phyloP scores from a whole-genome alignment of 2,888 invertebrate genomes.

The Rotaria macrura region DNA sequence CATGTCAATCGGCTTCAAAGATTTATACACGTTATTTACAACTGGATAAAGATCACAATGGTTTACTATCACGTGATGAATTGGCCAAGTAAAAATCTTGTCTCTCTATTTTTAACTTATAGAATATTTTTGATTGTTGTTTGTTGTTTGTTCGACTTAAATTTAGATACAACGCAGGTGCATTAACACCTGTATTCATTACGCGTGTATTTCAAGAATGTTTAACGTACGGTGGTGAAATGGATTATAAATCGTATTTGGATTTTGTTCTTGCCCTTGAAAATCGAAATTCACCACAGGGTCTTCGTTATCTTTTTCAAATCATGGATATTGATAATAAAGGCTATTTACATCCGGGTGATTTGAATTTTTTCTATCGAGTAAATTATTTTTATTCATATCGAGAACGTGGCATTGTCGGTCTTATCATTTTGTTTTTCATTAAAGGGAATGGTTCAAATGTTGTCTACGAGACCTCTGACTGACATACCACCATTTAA shows the following conservation, averaged over 20 bases:
- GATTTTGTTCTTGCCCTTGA: slow-evolving; percentile 85
- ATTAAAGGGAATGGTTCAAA: slow-evolving; percentile 63
- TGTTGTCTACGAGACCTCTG: slow-evolving; percentile 73
- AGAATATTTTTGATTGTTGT: too few species aligned
- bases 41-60: slow-evolving; percentile 78
- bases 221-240: slow-evolving; percentile 67
- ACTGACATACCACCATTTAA: slow-evolving; percentile 81
- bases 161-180: slow-evolving; percentile 81
- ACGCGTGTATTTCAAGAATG: slow-evolving; percentile 88
- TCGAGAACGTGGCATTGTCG: too few species aligned
- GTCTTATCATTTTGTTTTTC: too few species aligned
- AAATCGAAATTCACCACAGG: slow-evolving; percentile 78
- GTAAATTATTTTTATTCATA: slow-evolving; percentile 48
- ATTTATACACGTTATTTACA: slow-evolving; percentile 88
- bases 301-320: slow-evolving; percentile 77
- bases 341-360: slow-evolving; percentile 77
- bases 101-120: too few species aligned
- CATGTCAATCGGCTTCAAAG: slow-evolving; percentile 59
- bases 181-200: slow-evolving; percentile 76
- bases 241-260: slow-evolving; percentile 85
- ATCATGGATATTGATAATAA: slow-evolving; percentile 77
- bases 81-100: slow-evolving; percentile 53
- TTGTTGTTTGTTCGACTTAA: too few species aligned
- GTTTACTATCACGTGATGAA: slow-evolving; percentile 83
- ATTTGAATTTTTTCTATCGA: slow-evolving; percentile 80